Evolutionary conservation across 92 coral and sea anemone genomes (phyloP).

Genomic region (Siderastrea siderea): DNA sequence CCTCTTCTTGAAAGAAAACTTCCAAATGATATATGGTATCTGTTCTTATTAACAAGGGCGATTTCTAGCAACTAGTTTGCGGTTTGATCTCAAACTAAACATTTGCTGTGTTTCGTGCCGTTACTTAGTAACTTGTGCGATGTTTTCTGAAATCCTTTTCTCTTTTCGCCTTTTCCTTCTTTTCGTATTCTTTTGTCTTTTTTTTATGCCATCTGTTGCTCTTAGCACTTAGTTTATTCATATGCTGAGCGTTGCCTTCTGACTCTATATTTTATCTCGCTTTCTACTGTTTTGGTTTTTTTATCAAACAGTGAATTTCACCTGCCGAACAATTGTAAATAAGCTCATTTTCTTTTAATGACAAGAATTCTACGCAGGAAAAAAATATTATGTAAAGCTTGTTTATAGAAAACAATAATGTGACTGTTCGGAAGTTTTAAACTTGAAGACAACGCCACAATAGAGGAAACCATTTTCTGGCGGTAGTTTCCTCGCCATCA

Average conservation of each 20-base stretch:
- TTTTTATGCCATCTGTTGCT: slow-evolving; percentile 45
- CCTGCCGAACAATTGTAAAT: slow-evolving; percentile 25
- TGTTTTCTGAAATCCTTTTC: slow-evolving; percentile 39
- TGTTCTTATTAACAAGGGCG: neutral
- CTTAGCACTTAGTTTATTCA: slow-evolving; percentile 9
- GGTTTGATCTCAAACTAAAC: neutral
- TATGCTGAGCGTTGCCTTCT: neutral
- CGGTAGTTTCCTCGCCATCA: neutral
- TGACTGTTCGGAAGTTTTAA: slow-evolving; percentile 14
- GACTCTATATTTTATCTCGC: neutral
- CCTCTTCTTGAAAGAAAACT: neutral
- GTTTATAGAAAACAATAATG: slow-evolving; percentile 22
- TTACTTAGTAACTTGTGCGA: slow-evolving; percentile 34
- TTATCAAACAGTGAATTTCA: slow-evolving; percentile 1
- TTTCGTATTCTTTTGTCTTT: slow-evolving; percentile 16
- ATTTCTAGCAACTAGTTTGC: neutral
- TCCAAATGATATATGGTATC: neutral
- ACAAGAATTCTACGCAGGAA: neutral
- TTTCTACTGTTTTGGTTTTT: neutral
- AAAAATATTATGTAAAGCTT: slow-evolving; percentile 22
- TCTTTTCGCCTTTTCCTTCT: slow-evolving; percentile 5
- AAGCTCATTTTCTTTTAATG: slow-evolving; percentile 19
- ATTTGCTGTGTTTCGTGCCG: slow-evolving; percentile 4
- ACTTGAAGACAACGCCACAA: slow-evolving; percentile 5
- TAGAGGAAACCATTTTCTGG: neutral